A percentile compares a stretch with the other conserved stretches of the same genome.
Conservation (phyloP, 2,888 invertebrate genomes). For the Abscondita cerata region DNA sequence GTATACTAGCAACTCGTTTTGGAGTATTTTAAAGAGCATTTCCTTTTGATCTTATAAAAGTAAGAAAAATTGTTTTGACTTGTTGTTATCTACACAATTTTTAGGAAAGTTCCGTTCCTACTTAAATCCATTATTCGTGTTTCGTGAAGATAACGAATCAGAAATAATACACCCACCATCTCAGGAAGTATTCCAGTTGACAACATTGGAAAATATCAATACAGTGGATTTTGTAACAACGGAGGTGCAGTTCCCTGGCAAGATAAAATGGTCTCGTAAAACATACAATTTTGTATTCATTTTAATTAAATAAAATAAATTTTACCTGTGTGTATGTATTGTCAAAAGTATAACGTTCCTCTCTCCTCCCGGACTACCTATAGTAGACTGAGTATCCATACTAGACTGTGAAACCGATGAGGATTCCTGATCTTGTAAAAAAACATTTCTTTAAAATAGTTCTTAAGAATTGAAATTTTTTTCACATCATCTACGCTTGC, state of each 20-base stretch:
- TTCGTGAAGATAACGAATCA: not conserved
- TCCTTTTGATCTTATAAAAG: not conserved
- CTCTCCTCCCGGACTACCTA: not conserved
- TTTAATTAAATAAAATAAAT: not conserved
- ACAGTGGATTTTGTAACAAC: not conserved
- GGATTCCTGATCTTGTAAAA: not conserved
- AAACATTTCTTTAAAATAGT: not conserved
- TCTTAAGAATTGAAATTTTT: too few species aligned
- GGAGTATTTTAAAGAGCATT: conserved; percentile 11
- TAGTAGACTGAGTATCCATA: not conserved
- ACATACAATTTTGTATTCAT: not conserved
- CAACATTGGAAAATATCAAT: not conserved
- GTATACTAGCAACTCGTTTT: conserved; percentile 17
- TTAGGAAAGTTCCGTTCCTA: not conserved
- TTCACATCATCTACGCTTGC: too few species aligned
- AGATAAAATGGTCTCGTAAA: not conserved
- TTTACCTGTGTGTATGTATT: not conserved
- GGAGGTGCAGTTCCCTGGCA: not conserved
- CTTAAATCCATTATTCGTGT: not conserved
- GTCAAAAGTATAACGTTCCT: not conserved
- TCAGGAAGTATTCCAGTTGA: not conserved
- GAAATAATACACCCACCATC: not conserved
- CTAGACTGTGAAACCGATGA: not conserved
- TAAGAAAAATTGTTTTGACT: not conserved
- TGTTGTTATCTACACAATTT: not conserved